Evolutionary conservation across 37 sponge, comb jelly and placozoan genomes (phyloP).

Genomic region (Cliona cf. orientalis): DNA sequence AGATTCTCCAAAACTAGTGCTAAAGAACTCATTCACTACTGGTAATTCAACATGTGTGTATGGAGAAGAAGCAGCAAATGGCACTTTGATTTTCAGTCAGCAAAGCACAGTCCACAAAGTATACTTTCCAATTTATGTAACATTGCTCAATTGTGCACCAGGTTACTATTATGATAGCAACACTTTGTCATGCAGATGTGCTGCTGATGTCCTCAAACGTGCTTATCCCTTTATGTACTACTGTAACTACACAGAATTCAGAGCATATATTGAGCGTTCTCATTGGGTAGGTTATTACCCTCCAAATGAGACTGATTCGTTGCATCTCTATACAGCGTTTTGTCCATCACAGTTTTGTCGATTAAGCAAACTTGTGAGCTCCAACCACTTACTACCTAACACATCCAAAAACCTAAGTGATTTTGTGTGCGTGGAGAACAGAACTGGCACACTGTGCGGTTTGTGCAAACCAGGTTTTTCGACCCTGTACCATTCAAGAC

Average conservation of each 20-base stretch:
- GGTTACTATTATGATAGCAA: neutral
- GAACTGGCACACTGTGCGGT: conserved; percentile 50
- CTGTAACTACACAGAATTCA: neutral
- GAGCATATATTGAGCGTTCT: neutral
- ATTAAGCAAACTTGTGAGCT: neutral
- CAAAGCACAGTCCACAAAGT: neutral
- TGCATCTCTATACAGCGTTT: neutral
- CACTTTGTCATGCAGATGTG: neutral
- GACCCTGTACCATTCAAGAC: conserved; percentile 40
- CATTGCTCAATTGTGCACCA: neutral
- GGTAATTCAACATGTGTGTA: neutral
- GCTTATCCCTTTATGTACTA: neutral
- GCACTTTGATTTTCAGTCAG: neutral
- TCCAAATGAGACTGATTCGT: neutral
- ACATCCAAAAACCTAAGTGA: neutral
- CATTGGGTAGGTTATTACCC: neutral
- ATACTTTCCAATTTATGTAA: neutral
- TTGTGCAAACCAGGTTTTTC: conserved; percentile 19
- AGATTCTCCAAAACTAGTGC: neutral
- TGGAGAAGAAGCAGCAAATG: neutral
- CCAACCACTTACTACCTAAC: neutral
- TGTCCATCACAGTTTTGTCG: neutral
- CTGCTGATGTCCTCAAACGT: neutral
- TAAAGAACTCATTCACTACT: neutral
- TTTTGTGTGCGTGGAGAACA: conserved; percentile 16